Percentiles rank a stretch among this genome's conserved stretches.
These are phyloP conservation scores for Drosophila arawakana DNA, from an alignment of 1,140 invertebrate species.

Conservation along the genomic window DNA sequence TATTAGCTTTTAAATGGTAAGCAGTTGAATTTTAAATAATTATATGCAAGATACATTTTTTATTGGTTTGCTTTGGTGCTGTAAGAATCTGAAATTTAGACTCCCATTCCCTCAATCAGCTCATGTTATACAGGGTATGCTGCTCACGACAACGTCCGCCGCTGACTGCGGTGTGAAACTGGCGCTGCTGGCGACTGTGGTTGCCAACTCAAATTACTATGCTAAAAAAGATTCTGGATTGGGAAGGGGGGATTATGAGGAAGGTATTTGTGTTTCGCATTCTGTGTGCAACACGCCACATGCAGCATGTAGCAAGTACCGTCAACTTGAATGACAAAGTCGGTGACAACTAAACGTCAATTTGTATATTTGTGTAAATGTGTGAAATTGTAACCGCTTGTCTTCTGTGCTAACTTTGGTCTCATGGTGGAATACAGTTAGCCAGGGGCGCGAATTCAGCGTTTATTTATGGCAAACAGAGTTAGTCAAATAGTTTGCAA, in stretches of 20 bases:
- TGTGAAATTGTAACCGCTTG: conserved; percentile 58
- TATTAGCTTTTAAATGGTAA: too few species aligned
- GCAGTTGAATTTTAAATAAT: too few species aligned
- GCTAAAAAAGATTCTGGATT: background rate
- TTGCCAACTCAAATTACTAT: conserved; percentile 67
- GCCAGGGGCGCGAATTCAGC: background rate
- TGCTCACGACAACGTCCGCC: background rate
- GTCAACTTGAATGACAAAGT: conserved; percentile 47
- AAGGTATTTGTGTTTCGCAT: conserved; percentile 3
- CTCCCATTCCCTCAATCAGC: background rate
- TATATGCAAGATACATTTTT: too few species aligned
- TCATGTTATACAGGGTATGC: background rate
- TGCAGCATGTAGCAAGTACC: background rate
- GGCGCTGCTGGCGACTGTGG: conserved; percentile 55
- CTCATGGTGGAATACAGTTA: conserved; percentile 2
- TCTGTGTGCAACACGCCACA: background rate
- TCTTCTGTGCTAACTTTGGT: conserved; percentile 34
- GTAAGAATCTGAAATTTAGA: too few species aligned
- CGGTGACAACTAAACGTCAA: conserved; percentile 63
- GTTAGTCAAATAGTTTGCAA: conserved; percentile 17
- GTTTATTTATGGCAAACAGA: conserved; percentile 7
- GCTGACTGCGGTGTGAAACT: background rate
- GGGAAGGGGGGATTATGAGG: background rate
- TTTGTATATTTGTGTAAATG: conserved; percentile 78
- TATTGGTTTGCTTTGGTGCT: too few species aligned